A percentile compares a stretch with the other conserved stretches of the same genome.
These are phyloP conservation scores for Bucco capensis DNA, from an alignment of 2,113 vertebrate genomes.

Conservation along the genomic window DNA sequence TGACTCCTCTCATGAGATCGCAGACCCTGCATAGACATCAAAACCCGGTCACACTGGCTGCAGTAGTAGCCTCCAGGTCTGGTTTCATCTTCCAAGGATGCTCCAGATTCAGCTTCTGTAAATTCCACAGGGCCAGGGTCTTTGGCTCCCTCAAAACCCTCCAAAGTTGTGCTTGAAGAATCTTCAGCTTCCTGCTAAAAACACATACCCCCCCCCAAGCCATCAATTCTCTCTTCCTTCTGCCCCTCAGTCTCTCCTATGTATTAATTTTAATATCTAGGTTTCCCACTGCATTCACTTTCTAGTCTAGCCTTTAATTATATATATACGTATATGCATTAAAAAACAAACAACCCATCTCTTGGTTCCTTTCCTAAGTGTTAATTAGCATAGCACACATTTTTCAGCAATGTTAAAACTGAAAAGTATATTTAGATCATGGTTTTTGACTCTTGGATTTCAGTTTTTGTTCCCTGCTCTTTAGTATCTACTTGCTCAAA, in stretches of 20 bases:
- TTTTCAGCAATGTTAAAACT: neutral
- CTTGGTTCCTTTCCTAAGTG: neutral
- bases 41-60: constrained; percentile 91
- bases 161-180: constrained; percentile 72
- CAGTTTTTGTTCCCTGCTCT: neutral
- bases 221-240: constrained; percentile 69
- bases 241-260: constrained; percentile 42
- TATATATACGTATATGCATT: neutral
- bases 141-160: constrained; percentile 74
- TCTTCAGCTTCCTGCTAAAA: constrained; percentile 81
- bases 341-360: neutral
- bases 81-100: constrained; percentile 81
- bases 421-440: neutral
- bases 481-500: neutral
- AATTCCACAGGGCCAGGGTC: constrained; percentile 73
- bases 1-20: constrained; percentile 98
- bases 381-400: neutral
- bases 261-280: neutral
- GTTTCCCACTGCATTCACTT: neutral
- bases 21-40: constrained; percentile 99
- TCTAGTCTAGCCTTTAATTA: neutral
- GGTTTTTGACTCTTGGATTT: neutral
- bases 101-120: constrained; percentile 76
- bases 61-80: constrained; percentile 88
- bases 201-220: constrained; percentile 74